Conservation (phyloP, 2,888 invertebrate genomes). For the Scrobipalpa atriplicella region DNA sequence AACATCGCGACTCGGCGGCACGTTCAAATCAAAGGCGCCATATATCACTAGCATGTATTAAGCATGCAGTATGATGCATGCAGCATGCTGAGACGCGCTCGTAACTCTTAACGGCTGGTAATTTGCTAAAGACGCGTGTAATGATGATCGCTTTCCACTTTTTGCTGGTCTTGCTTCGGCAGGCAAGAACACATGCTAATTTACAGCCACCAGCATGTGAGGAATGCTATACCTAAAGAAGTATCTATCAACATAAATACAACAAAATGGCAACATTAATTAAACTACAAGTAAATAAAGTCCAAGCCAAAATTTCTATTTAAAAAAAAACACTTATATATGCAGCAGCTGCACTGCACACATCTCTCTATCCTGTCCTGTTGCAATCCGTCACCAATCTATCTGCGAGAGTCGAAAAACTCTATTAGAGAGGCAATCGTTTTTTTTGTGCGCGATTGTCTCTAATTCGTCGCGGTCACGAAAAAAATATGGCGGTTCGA, state of each 20-base stretch:
- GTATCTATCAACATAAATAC: too few relatives aligned
- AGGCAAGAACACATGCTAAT: constrained; percentile 5
- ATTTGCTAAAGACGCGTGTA: constrained; percentile 24
- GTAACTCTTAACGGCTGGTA: constrained; percentile 6
- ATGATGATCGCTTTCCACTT: constrained; percentile 25
- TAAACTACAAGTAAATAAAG: too few relatives aligned
- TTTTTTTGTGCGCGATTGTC: constrained; percentile 14
- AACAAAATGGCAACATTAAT: too few relatives aligned
- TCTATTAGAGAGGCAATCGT: constrained; percentile 2
- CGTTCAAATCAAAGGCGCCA: too few relatives aligned
- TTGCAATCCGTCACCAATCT: neutral
- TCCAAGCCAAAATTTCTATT: too few relatives aligned
- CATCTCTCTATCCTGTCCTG: neutral
- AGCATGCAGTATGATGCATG: neutral
- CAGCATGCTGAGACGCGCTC: neutral
- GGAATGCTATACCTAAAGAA: too few relatives aligned
- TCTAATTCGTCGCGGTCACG: constrained; percentile 13
- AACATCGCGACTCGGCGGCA: neutral
- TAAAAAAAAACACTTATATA: too few relatives aligned
- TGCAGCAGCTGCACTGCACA: neutral
- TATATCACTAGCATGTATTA: too few relatives aligned
- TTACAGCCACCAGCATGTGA: neutral
- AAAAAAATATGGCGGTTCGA: neutral
- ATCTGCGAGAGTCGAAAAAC: neutral
- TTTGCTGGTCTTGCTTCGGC: constrained; percentile 8